Conservation (phyloP, 2,888 invertebrate species). For the Chrysolina haemoptera region DNA sequence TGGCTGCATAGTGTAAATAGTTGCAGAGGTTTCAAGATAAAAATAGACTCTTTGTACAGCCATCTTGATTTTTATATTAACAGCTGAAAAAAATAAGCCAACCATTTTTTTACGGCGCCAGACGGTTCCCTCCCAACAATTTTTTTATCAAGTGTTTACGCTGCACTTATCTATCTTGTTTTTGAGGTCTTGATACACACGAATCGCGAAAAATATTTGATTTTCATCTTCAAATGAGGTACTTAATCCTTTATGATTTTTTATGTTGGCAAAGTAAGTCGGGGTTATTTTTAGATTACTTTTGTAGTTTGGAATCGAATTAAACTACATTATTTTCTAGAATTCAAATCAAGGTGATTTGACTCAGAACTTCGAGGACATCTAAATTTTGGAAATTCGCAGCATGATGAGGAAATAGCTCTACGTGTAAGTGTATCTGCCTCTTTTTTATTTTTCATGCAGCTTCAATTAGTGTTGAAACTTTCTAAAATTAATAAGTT, state of each 20-base stretch:
- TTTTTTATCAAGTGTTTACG: conserved; percentile 48
- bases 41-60: conserved; percentile 69
- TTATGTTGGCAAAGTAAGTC: conserved; percentile 35
- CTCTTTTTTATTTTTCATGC: not conserved
- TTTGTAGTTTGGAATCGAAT: conserved; percentile 37
- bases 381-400: not conserved
- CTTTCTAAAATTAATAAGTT: conserved; percentile 20
- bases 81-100: conserved; percentile 49
- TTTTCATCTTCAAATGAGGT: conserved; percentile 20
- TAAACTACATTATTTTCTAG: conserved; percentile 39
- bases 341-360: conserved; percentile 39
- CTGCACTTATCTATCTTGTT: conserved; percentile 38
- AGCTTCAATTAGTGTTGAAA: not conserved
- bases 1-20: conserved; percentile 38
- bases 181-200: conserved; percentile 36
- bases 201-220: conserved; percentile 29
- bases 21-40: conserved; percentile 58
- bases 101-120: conserved; percentile 46
- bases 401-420: conserved; percentile 1
- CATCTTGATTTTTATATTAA: conserved; percentile 63
- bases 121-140: conserved; percentile 43
- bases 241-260: conserved; percentile 36
- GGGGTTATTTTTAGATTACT: conserved; percentile 46
- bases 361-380: not conserved
- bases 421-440: conserved; percentile 2